Base-by-base conservation (phyloP, 2,797 vertebrate species). In the Lagodon rhomboides region DNA sequence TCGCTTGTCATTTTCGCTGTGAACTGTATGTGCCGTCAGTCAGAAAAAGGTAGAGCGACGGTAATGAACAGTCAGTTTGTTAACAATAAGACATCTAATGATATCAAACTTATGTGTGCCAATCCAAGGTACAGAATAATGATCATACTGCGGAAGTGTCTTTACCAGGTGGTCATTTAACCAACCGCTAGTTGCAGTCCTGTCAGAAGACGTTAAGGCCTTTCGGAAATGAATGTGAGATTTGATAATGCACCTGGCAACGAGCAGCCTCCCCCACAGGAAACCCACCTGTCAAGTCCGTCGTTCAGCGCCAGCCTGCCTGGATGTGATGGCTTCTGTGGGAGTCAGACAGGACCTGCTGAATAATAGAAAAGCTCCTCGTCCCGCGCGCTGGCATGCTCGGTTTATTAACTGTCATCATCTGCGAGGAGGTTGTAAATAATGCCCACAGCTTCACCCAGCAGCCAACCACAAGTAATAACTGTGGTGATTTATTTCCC, bases 361-460 rank as follows among this genome's bases (percentile, higher is more conserved):
- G 70, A 84, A 90, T 85, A 85, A 86, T 68, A 77, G 80, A 85
- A 85, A 86, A 63, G 55, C 66, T 60, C 70, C 34, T 70, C 18
- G 16, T 79, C 69, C 79, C 8, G 25, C 44, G 16, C 25, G 22
- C 46, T 62, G 77, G 73, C 76, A 62, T 41, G 64, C 84, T 79
- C 50, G 43, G 53, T 89, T 85, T 90, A 90, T 86, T 87, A 90
- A 81, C 86, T 77, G 85, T 85, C 77, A 79, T 83, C 71, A 64
- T 86, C 76, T 56, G 81, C 9, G 59, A 65, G 71, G 67, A 75
- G 77, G 74, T 82, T 87, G 77, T 88, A 79, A 87, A 86, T 87
- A 86, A 88, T 76, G 68, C 82, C 78, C 78, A 62, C 73, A 47
- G 75, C 75, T 84, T 86, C 71, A 59, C 72, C 78, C 80, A 46